phyloP scores from a whole-genome alignment of 2,113 vertebrate genomes.

The Dunckerocampus dactyliophorus region DNA sequence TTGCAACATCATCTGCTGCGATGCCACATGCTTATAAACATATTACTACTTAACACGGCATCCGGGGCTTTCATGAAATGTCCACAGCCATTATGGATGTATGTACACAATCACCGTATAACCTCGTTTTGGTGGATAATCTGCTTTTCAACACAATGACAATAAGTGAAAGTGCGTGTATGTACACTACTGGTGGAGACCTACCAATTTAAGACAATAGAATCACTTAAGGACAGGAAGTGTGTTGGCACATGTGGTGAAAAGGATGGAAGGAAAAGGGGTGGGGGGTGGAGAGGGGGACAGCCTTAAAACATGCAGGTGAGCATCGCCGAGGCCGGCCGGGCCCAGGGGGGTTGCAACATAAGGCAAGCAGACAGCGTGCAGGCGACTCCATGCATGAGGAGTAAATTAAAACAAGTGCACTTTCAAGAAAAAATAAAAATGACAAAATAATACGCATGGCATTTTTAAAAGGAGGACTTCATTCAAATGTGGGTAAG shows the following conservation, averaged over 20 bases:
- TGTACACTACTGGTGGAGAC: not conserved
- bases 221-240: conserved; percentile 43
- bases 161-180: not conserved
- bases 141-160: not conserved
- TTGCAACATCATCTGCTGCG: not conserved
- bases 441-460: conserved; percentile 10
- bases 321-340: conserved; percentile 26
- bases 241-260: conserved; percentile 65
- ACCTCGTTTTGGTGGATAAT: not conserved
- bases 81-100: not conserved
- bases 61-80: no score
- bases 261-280: conserved; percentile 38
- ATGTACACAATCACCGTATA: not conserved
- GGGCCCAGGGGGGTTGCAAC: conserved; percentile 11
- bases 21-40: not conserved
- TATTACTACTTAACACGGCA: not conserved
- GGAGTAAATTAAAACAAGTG: conserved; percentile 43
- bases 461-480: conserved; percentile 19
- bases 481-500: conserved; percentile 6
- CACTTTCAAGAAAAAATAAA: conserved; percentile 49
- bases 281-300: conserved; percentile 24
- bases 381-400: conserved; percentile 42
- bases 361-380: conserved; percentile 42
- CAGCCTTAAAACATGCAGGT: conserved; percentile 51
- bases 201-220: conserved; percentile 50